Percentiles rank a stretch among this genome's conserved stretches.
Conservation (phyloP, 1,140 invertebrate genomes). For the Drosophila sulfurigaster region DNA sequence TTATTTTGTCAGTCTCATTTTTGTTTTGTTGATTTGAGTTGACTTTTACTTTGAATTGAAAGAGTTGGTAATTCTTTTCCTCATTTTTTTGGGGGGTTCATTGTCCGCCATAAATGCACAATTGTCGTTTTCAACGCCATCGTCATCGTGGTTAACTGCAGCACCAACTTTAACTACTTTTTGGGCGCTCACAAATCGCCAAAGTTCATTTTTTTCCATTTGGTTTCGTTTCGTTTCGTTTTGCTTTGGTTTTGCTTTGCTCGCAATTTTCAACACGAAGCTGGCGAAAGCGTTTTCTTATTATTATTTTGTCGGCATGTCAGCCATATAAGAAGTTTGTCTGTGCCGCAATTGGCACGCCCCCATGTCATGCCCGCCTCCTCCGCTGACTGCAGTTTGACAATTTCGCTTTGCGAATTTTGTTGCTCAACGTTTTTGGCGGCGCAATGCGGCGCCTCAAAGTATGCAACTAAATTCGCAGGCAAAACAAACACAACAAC, state of each 20-base stretch:
- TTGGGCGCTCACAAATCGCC: slow-evolving; percentile 64
- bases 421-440: slow-evolving; percentile 16
- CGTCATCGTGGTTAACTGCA: slow-evolving; percentile 57
- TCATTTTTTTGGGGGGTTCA: slow-evolving; percentile 26
- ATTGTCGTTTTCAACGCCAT: slow-evolving; percentile 53
- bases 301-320: slow-evolving; percentile 33
- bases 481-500: slow-evolving; percentile 8
- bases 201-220: slow-evolving; percentile 51
- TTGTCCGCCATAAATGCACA: slow-evolving; percentile 64
- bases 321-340: slow-evolving; percentile 42
- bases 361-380: not conserved
- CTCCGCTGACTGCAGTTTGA: slow-evolving; percentile 57
- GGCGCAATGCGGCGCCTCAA: slow-evolving; percentile 45
- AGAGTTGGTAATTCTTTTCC: not conserved
- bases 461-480: slow-evolving; percentile 41
- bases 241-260: slow-evolving; percentile 14
- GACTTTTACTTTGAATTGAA: not conserved
- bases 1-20: not conserved
- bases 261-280: slow-evolving; percentile 78
- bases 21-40: not conserved
- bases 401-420: slow-evolving; percentile 46
- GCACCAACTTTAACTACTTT: slow-evolving; percentile 67
- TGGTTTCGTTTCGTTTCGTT: not conserved
- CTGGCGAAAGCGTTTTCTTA: slow-evolving; percentile 44
- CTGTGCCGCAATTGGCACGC: slow-evolving; percentile 40